phyloP scores from a whole-genome alignment of 2,888 invertebrate species.

The Penaeus monodon region DNA sequence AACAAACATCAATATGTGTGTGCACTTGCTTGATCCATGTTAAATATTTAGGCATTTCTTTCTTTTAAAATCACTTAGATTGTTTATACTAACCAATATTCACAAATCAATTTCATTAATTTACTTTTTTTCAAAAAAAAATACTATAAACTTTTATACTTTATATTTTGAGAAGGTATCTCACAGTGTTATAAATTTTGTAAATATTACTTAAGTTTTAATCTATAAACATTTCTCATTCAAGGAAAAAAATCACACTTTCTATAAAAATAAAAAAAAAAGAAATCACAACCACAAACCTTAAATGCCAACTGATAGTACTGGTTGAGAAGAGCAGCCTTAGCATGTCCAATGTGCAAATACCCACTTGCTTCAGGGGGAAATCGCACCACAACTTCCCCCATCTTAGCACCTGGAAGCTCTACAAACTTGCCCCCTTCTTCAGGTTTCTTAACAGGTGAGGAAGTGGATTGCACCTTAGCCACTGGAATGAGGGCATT shows the following conservation, averaged over 20 bases:
- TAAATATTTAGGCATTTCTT: too few relatives aligned
- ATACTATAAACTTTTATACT: too few relatives aligned
- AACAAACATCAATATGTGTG: too few relatives aligned
- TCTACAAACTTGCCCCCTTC: conserved; percentile 90
- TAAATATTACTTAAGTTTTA: conserved; percentile 76
- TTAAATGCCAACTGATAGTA: conserved; percentile 91
- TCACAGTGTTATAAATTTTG: too few relatives aligned
- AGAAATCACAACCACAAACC: conserved; percentile 9
- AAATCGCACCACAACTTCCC: conserved; percentile 97
- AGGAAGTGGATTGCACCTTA: conserved; percentile 17
- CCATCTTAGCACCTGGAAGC: conserved; percentile 95
- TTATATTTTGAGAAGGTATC: too few relatives aligned
- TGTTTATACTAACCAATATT: too few relatives aligned
- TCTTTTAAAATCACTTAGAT: too few relatives aligned
- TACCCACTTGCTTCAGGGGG: conserved; percentile 99
- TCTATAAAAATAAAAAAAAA: conserved; percentile 75
- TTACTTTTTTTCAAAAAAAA: too few relatives aligned
- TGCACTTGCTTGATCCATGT: too few relatives aligned
- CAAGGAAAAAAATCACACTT: conserved; percentile 97
- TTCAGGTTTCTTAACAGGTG: conserved; percentile 13
- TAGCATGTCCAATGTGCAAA: conserved; percentile 98
- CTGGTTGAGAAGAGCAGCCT: conserved; percentile 97
- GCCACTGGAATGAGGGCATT: conserved; percentile 23
- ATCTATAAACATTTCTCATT: conserved; percentile 99
- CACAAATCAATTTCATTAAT: too few relatives aligned